phyloP scores from a whole-genome alignment of 2,888 invertebrate genomes.

The Melanotus villosus region DNA sequence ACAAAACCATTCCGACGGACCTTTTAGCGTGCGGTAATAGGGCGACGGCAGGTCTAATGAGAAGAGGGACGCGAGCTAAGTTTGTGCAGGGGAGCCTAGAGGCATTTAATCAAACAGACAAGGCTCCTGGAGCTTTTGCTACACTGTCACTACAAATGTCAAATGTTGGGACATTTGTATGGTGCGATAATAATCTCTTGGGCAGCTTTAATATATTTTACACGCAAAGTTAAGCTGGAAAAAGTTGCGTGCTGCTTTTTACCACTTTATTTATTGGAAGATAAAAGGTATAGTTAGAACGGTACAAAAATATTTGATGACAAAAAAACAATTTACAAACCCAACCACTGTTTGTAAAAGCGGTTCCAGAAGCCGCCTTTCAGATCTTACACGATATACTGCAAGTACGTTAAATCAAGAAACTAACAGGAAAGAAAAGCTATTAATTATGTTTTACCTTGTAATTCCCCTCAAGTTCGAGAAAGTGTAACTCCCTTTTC shows the following conservation, averaged over 20 bases:
- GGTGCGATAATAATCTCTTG: slow-evolving; percentile 59
- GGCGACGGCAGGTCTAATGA: slow-evolving; percentile 47
- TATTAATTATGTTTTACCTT: not conserved
- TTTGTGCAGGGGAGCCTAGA: slow-evolving; percentile 48
- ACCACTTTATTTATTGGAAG: slow-evolving; percentile 11
- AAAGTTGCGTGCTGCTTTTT: slow-evolving; percentile 31
- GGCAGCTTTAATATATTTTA: slow-evolving; percentile 36
- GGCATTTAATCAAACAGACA: slow-evolving; percentile 61
- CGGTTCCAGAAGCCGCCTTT: too few relatives aligned
- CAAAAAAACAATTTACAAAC: not conserved
- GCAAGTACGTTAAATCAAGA: too few relatives aligned
- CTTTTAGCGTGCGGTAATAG: slow-evolving; percentile 41
- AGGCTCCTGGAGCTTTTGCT: slow-evolving; percentile 49
- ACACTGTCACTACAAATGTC: slow-evolving; percentile 57
- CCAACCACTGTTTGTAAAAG: too few relatives aligned
- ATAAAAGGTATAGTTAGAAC: not conserved
- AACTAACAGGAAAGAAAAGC: too few relatives aligned
- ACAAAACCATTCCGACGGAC: slow-evolving; percentile 32
- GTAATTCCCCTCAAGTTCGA: not conserved
- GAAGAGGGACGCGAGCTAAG: slow-evolving; percentile 42
- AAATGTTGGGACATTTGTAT: slow-evolving; percentile 61
- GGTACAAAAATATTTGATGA: not conserved
- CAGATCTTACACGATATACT: too few relatives aligned
- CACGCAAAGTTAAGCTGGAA: slow-evolving; percentile 31
- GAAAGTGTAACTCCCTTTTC: not conserved